phyloP scores from a whole-genome alignment of 2,113 vertebrate species.

The Campylomormyrus numenius region DNA sequence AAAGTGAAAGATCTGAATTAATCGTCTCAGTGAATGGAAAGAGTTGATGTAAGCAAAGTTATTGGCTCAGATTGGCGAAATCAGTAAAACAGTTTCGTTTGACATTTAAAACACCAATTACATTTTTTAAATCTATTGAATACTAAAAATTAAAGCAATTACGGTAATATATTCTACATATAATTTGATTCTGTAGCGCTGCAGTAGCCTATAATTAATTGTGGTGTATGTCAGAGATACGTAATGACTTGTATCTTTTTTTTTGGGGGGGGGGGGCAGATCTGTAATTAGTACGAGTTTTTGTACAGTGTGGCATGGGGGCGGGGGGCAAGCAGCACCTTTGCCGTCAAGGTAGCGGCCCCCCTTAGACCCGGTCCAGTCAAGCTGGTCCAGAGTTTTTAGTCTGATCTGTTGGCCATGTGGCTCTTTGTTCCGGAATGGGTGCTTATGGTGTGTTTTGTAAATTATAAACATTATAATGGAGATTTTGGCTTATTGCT shows the following conservation, averaged over 20 bases:
- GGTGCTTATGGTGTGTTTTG: neutral
- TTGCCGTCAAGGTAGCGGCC: neutral
- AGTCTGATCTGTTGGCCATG: neutral
- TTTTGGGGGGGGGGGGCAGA: neutral
- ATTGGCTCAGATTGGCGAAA: neutral
- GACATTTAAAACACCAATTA: neutral
- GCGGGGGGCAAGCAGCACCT: neutral
- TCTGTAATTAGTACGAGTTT: neutral
- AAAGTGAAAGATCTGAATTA: neutral
- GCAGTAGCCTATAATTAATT: neutral
- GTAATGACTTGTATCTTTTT: neutral
- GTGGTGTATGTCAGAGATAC: neutral
- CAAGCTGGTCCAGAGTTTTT: neutral
- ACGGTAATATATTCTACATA: neutral
- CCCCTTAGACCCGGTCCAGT: neutral
- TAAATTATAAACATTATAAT: neutral
- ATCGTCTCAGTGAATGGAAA: neutral
- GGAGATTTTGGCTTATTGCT: neutral
- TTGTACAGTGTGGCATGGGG: neutral
- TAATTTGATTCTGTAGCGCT: neutral
- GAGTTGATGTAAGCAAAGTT: constrained; percentile 1
- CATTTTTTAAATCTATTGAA: neutral
- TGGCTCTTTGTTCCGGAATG: neutral
- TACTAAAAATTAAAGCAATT: neutral
- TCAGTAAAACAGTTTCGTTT: neutral